Percentiles rank a stretch among this genome's conserved stretches.
These are phyloP conservation scores for Sebastolobus altivelis DNA, from an alignment of 2,797 vertebrate species.

Conservation along the genomic window DNA sequence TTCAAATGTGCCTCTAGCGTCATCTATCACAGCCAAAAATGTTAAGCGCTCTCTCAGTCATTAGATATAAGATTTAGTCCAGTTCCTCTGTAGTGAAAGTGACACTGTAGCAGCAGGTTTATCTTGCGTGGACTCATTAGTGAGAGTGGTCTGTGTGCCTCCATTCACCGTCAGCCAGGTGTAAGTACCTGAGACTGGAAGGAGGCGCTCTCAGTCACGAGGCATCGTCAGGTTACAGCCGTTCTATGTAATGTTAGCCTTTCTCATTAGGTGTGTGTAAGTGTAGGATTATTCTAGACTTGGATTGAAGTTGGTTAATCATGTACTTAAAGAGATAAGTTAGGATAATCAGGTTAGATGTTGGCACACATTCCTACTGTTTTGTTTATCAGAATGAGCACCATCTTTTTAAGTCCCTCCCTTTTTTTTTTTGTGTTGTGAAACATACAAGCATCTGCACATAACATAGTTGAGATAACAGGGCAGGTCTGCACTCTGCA, in stretches of 20 bases:
- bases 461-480: background rate
- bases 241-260: constrained; percentile 55
- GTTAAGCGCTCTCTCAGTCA: background rate
- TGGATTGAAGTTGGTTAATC: constrained; percentile 46
- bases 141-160: constrained; percentile 48
- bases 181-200: constrained; percentile 59
- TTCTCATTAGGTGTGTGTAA: constrained; percentile 20
- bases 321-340: constrained; percentile 16
- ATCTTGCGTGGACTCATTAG: constrained; percentile 55
- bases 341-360: constrained; percentile 1
- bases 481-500: constrained; percentile 26
- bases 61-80: constrained; percentile 18
- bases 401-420: background rate
- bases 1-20: background rate
- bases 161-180: constrained; percentile 58
- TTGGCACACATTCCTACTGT: background rate
- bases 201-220: constrained; percentile 32
- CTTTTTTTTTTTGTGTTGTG: too few relatives aligned
- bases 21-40: constrained; percentile 20
- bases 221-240: constrained; percentile 54
- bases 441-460: background rate
- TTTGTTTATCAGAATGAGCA: background rate
- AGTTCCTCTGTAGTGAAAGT: constrained; percentile 25
- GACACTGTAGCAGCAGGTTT: constrained; percentile 23
- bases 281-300: constrained; percentile 22